These are phyloP conservation scores for Spisula subtruncata DNA, from an alignment of 2,888 invertebrate species.

Conservation along the genomic window DNA sequence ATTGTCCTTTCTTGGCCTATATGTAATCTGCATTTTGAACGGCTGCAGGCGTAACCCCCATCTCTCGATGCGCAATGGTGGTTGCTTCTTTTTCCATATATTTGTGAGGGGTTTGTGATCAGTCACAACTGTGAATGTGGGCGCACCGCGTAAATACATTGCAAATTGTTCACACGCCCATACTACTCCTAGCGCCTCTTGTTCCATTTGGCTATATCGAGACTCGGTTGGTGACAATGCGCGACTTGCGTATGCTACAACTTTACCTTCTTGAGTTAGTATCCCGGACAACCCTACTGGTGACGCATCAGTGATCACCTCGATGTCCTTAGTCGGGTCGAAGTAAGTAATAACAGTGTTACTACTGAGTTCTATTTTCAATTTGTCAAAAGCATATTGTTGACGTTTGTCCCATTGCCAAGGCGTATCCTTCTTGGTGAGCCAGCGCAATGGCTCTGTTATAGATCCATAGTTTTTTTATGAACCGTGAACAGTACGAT, in stretches of 20 bases:
- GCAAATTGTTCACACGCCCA: conserved; percentile 76
- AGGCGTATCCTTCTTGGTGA: background rate
- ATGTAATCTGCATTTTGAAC: conserved; percentile 70
- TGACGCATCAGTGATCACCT: conserved; percentile 69
- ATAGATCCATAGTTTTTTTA: background rate
- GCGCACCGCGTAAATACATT: conserved; percentile 71
- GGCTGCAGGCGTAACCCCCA: conserved; percentile 69
- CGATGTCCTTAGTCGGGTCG: conserved; percentile 57
- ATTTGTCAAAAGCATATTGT: background rate
- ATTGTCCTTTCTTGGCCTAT: conserved; percentile 72
- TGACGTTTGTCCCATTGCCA: background rate
- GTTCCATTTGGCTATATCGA: conserved; percentile 76
- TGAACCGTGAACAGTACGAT: background rate
- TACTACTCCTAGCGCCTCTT: conserved; percentile 75
- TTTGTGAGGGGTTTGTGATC: conserved; percentile 74
- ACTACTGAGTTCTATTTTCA: background rate
- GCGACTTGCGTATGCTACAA: conserved; percentile 68
- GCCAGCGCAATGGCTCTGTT: background rate
- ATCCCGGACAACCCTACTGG: conserved; percentile 71
- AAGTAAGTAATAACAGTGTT: conserved; percentile 29
- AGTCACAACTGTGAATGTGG: conserved; percentile 72
- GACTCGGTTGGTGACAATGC: conserved; percentile 68
- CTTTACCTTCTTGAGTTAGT: conserved; percentile 62
- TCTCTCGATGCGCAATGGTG: conserved; percentile 72
- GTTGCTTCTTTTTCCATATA: conserved; percentile 53